Evolutionary conservation across 2,113 vertebrate genomes (phyloP), one percentile per base, ranked within the genome.

Genomic region (Tursiops truncatus): DNA sequence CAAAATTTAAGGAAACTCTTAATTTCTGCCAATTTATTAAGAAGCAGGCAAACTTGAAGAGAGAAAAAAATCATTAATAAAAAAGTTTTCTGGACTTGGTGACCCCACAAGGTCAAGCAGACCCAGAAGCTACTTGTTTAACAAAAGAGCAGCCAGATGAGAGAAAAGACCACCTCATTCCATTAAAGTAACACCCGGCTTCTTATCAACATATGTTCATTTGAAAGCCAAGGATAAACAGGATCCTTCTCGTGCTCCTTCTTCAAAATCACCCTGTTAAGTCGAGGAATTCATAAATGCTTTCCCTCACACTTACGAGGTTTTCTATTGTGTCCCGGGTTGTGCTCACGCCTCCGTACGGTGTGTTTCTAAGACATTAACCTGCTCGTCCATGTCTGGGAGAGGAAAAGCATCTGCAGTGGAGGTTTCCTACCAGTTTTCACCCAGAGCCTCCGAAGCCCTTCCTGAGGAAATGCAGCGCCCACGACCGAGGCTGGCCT

Each of bases 401-500:
- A 12, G 5, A 79, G 11, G 38, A 53, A 36, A 8, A 4, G 31
- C 17, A 23, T 21, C 50, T 25, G 62, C 21, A 79, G 33, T 5
- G 1, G 3, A 60, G 47, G 8, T 60, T 44, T 56, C 25, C 60
- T 14, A 6, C 33, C 44, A 4, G 31, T 47, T 31, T 41, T 14
- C 17, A 56, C 60, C 31, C 36, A 2, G 25, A 38, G 56, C 15
- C 56, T 33, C 65, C 28, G 0, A 12, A 20, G 36, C 14, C 28
- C 26, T 33, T 41, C 23, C n/a, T 26, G 28, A 36, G 38, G 31
- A 41, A 9, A 56, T 2, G 11, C 38, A 6, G 23, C 0, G 3
- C 44, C n/a, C 2, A 3, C 12, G 1, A 6, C 17, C 3, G 12
- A 33, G 6, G 41, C 3, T 4, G 3, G 73, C 0, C 8, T 3